Conservation (phyloP, 2,888 invertebrate genomes). For the Girardia tigrina region DNA sequence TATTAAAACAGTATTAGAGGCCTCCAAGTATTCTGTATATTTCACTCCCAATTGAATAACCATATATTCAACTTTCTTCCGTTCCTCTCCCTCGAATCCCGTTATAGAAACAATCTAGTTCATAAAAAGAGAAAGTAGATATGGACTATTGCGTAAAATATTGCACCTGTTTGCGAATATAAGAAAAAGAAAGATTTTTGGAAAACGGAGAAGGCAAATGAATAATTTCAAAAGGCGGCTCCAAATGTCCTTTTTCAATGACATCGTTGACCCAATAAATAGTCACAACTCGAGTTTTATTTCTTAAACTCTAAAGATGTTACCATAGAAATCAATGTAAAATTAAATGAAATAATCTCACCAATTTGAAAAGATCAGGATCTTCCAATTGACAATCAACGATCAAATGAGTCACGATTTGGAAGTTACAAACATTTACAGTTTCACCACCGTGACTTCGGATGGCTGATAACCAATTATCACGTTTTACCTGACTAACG, state of each 20-base stretch:
- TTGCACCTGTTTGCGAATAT: conserved; percentile 35
- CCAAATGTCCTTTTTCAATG: conserved; percentile 66
- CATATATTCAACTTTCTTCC: conserved; percentile 67
- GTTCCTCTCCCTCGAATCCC: conserved; percentile 76
- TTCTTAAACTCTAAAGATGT: conserved; percentile 53
- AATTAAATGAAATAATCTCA: background rate
- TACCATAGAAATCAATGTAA: background rate
- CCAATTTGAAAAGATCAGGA: conserved; percentile 32
- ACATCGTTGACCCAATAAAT: conserved; percentile 82
- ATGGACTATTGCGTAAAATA: background rate
- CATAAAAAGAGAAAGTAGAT: background rate
- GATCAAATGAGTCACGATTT: conserved; percentile 35
- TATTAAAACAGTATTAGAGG: conserved; percentile 53
- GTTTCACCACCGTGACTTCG: conserved; percentile 31
- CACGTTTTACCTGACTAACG: background rate
- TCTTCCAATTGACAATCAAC: conserved; percentile 35
- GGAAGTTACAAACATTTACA: conserved; percentile 25
- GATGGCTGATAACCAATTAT: conserved; percentile 21
- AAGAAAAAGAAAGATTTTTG: conserved; percentile 29
- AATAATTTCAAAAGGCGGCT: conserved; percentile 80
- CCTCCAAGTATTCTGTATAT: conserved; percentile 56
- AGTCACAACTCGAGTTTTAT: conserved; percentile 64
- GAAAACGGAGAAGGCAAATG: conserved; percentile 61
- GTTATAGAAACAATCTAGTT: conserved; percentile 63
- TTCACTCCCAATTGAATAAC: conserved; percentile 71